Conservation (phyloP, 2,888 invertebrate genomes). For the Lycia hirtaria region DNA sequence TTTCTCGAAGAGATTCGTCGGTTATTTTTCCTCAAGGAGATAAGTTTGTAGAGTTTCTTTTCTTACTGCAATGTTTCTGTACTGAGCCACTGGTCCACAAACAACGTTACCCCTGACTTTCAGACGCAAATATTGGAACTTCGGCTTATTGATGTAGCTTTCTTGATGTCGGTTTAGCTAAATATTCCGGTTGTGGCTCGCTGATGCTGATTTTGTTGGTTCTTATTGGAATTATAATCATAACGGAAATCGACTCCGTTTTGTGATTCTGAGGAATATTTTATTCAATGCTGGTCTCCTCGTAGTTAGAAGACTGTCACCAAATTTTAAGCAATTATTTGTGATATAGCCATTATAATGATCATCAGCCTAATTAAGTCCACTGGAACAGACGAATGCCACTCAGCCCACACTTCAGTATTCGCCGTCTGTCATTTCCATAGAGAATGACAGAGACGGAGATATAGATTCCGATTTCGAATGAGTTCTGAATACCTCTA, state of each 20-base stretch:
- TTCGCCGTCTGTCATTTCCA: too few relatives aligned
- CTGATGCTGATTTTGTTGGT: constrained; percentile 3
- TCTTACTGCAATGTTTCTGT: constrained; percentile 9
- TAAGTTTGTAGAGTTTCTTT: not conserved
- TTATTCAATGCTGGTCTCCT: not conserved
- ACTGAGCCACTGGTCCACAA: constrained; percentile 25
- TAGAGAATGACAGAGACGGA: too few relatives aligned
- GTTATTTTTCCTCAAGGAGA: not conserved
- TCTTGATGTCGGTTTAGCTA: constrained; percentile 14
- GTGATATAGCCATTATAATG: too few relatives aligned
- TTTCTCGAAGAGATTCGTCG: too few relatives aligned
- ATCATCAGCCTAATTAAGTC: too few relatives aligned
- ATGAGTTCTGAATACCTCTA: too few relatives aligned
- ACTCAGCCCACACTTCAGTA: too few relatives aligned
- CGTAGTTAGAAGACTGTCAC: too few relatives aligned
- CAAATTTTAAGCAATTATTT: too few relatives aligned
- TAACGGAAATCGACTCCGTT: not conserved
- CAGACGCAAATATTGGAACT: constrained; percentile 39
- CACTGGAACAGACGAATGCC: too few relatives aligned
- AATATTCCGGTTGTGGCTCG: constrained; percentile 7
- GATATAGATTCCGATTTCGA: too few relatives aligned
- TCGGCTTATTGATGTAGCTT: constrained; percentile 38
- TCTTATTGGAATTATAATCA: constrained; percentile 4
- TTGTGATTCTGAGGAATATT: not conserved
- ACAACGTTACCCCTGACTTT: constrained; percentile 37